Conservation (phyloP, 1,140 invertebrate genomes). For the Lepeophtheirus salmonis region DNA sequence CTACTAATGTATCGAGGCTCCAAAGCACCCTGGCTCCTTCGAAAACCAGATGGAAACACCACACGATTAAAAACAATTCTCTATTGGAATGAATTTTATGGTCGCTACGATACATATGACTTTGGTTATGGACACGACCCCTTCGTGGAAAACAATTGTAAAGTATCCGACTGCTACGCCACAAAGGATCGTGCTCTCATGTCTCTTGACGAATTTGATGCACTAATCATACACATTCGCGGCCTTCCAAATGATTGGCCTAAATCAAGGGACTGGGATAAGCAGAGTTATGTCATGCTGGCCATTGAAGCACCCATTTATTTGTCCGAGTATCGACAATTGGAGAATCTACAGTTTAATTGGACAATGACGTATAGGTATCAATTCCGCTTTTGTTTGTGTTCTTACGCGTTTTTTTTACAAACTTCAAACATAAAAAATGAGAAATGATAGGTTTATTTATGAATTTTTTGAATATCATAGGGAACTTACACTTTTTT, state of each 20-base stretch:
- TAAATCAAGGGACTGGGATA: background rate
- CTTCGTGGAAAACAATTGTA: conserved; percentile 10
- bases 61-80: conserved; percentile 11
- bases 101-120: conserved; percentile 16
- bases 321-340: conserved; percentile 1
- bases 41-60: background rate
- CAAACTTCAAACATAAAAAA: too few species aligned
- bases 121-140: conserved; percentile 14
- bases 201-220: conserved; percentile 11
- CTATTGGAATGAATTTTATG: conserved; percentile 16
- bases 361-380: conserved; percentile 39
- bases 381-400: too few species aligned
- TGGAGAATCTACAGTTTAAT: conserved; percentile 30
- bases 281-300: conserved; percentile 13
- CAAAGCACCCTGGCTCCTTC: background rate
- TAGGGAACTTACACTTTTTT: too few species aligned
- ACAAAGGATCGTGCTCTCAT: conserved; percentile 10
- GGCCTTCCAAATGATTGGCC: conserved; percentile 13
- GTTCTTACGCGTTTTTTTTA: too few species aligned
- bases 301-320: conserved; percentile 13
- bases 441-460: too few species aligned
- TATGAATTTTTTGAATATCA: too few species aligned
- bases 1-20: background rate
- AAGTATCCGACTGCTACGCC: conserved; percentile 3
- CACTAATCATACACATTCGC: conserved; percentile 13